Evolutionary conservation across 2,888 invertebrate species (phyloP).

Genomic region (Acholoe squamosa): DNA sequence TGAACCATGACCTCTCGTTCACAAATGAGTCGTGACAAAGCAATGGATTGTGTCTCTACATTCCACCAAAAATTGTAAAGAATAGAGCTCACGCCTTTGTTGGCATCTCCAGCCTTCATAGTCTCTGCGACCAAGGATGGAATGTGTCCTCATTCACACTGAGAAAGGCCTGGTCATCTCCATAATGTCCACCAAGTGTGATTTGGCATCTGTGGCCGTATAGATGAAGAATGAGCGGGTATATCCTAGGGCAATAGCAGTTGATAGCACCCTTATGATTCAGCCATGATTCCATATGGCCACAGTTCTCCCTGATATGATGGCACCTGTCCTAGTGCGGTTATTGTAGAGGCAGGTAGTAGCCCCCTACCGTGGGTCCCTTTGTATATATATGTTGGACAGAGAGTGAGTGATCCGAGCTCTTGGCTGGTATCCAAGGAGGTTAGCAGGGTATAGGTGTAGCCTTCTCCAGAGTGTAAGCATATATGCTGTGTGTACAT

Average conservation of each 20-base stretch:
- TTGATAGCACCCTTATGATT: neutral
- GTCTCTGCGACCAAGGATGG: neutral
- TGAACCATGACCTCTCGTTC: neutral
- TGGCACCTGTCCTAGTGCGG: constrained; percentile 21
- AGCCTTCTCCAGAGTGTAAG: neutral
- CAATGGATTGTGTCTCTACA: neutral
- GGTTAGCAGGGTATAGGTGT: neutral
- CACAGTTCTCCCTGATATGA: neutral
- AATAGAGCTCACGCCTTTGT: neutral
- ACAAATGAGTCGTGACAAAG: neutral
- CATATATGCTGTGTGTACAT: neutral
- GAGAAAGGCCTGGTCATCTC: neutral
- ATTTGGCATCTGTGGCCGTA: neutral
- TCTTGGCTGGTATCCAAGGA: neutral
- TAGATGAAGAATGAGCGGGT: neutral
- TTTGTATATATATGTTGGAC: neutral
- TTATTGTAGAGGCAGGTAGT: neutral
- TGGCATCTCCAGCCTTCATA: neutral
- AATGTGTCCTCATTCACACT: neutral
- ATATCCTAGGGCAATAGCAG: neutral
- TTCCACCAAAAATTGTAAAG: neutral
- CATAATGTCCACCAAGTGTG: neutral
- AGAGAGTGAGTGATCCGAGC: neutral
- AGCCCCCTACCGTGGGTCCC: neutral
- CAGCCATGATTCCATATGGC: neutral